Conservation (phyloP, 2,888 invertebrate genomes). For the Caenorhabditis macrosperma region DNA sequence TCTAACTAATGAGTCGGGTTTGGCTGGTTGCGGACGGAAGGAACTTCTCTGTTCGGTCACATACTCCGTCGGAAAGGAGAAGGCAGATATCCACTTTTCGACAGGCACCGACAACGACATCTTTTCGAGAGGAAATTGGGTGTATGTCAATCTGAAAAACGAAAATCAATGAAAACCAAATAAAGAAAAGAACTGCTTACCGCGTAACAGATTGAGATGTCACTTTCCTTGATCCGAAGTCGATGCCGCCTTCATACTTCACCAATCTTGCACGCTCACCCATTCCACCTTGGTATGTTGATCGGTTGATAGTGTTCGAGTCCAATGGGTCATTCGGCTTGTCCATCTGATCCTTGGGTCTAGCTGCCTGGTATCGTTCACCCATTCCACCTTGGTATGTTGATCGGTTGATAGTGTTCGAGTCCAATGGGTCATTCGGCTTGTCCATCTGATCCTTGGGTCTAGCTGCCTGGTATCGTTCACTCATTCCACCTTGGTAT, state of each 20-base stretch:
- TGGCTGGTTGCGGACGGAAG: constrained; percentile 40
- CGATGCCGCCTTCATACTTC: constrained; percentile 17
- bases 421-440: constrained; percentile 10
- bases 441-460: constrained; percentile 20
- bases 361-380: constrained; percentile 16
- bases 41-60: constrained; percentile 32
- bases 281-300: constrained; percentile 31
- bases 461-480: constrained; percentile 10
- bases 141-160: constrained; percentile 54
- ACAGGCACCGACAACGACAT: constrained; percentile 46
- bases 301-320: constrained; percentile 32
- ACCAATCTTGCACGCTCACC: constrained; percentile 10
- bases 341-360: constrained; percentile 30
- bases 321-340: constrained; percentile 25
- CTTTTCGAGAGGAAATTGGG: constrained; percentile 57
- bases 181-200: constrained; percentile 7
- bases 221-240: constrained; percentile 50
- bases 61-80: constrained; percentile 46
- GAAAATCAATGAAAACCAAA: background rate
- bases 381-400: constrained; percentile 34
- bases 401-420: constrained; percentile 20
- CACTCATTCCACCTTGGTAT: constrained; percentile 44
- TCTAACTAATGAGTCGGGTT: constrained; percentile 31
- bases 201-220: constrained; percentile 50
- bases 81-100: constrained; percentile 44